These are phyloP conservation scores for Malachius bipustulatus DNA, from an alignment of 2,888 invertebrate genomes.

Conservation along the genomic window DNA sequence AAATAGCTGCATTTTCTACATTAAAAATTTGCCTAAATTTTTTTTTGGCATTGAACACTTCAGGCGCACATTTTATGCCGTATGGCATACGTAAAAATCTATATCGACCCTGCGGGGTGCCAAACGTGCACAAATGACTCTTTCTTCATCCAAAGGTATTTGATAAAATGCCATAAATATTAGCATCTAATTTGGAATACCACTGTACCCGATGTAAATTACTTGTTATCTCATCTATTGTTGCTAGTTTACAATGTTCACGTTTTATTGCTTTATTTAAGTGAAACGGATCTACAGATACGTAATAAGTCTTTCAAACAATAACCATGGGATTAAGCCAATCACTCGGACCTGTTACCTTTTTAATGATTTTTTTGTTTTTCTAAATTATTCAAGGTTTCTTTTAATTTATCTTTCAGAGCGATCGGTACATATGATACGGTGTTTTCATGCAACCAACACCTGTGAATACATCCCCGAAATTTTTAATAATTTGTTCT, in stretches of 20 bases:
- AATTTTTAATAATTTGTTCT: too few relatives aligned
- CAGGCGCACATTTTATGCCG: too few relatives aligned
- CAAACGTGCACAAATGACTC: conserved; percentile 22
- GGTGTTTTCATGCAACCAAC: too few relatives aligned
- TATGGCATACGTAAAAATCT: conserved; percentile 22
- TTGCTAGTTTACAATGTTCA: conserved; percentile 18
- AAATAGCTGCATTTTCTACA: conserved; percentile 5
- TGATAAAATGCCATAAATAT: conserved; percentile 20
- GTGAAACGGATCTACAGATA: too few relatives aligned
- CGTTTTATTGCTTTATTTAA: conserved; percentile 16
- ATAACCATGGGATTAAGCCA: conserved; percentile 16
- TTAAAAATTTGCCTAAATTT: conserved; percentile 17
- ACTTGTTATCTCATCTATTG: conserved; percentile 22
- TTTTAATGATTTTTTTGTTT: conserved; percentile 15
- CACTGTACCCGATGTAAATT: conserved; percentile 21
- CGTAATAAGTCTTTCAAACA: too few relatives aligned
- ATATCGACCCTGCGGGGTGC: conserved; percentile 25
- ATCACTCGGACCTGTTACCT: conserved; percentile 8
- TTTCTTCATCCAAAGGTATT: conserved; percentile 21
- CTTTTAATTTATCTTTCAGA: conserved; percentile 16
- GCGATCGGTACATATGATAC: conserved; percentile 17
- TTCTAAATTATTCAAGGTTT: conserved; percentile 14
- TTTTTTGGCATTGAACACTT: conserved; percentile 17
- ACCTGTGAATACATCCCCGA: too few relatives aligned
- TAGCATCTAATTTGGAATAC: conserved; percentile 23